A percentile compares a stretch with the other conserved stretches of the same genome.
These are phyloP conservation scores for Xenopus laevis DNA, from an alignment of 2,113 vertebrate genomes.

Conservation along the genomic window DNA sequence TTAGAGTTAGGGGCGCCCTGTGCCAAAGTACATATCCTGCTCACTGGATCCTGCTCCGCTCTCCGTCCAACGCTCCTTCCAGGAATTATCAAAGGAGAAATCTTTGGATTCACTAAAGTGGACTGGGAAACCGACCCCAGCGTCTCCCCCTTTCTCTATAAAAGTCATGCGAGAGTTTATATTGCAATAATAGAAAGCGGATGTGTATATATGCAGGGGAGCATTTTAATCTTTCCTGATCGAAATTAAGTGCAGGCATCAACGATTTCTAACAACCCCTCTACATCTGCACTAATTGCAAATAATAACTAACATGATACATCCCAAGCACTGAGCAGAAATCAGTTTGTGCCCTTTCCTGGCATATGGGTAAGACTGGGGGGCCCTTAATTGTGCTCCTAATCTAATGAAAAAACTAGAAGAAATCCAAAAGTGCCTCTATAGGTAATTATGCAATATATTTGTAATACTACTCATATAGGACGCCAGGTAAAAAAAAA, in stretches of 20 bases:
- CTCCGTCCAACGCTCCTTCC: neutral
- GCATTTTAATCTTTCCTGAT: constrained; percentile 43
- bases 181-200: constrained; percentile 40
- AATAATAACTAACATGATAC: constrained; percentile 36
- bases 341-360: neutral
- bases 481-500: too few species aligned
- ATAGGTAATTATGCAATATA: too few species aligned
- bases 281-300: constrained; percentile 34
- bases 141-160: constrained; percentile 22
- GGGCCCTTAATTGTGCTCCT: too few species aligned
- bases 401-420: too few species aligned
- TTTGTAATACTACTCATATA: too few species aligned
- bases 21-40: constrained; percentile 18
- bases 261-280: constrained; percentile 38
- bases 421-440: too few species aligned
- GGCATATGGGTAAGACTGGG: neutral
- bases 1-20: neutral
- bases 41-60: neutral
- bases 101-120: constrained; percentile 2
- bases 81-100: constrained; percentile 17
- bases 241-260: constrained; percentile 43
- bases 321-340: neutral
- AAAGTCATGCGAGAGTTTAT: constrained; percentile 1
- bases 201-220: constrained; percentile 33
- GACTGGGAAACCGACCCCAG: constrained; percentile 2